Percentiles rank a stretch among this genome's conserved stretches.
These are phyloP conservation scores for Lasioglossum pauxillum DNA, from an alignment of 2,888 invertebrate genomes.

Conservation along the genomic window DNA sequence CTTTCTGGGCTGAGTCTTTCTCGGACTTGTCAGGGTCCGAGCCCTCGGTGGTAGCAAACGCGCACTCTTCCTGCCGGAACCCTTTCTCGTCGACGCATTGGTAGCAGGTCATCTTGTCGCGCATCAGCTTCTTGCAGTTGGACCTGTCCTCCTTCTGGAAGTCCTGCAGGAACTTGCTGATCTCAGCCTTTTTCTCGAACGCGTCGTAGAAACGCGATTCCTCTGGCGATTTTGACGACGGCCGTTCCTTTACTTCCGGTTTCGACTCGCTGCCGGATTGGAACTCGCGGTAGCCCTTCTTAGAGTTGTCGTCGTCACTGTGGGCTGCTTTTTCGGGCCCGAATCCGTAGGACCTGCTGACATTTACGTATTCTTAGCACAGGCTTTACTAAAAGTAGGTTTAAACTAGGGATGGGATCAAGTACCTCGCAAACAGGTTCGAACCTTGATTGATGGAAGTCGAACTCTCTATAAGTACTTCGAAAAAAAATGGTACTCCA, in stretches of 20 bases:
- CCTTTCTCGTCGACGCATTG: conserved; percentile 90
- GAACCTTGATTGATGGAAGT: too few species aligned
- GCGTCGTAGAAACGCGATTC: conserved; percentile 71
- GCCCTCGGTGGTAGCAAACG: conserved; percentile 90
- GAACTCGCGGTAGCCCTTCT: conserved; percentile 24
- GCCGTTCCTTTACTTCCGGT: conserved; percentile 13
- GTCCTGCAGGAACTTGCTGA: conserved; percentile 90
- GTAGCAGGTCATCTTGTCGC: conserved; percentile 92
- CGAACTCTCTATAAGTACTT: too few species aligned
- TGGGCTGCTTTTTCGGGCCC: conserved; percentile 7
- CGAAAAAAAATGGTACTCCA: too few species aligned
- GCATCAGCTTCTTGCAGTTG: conserved; percentile 89
- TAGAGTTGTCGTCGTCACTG: conserved; percentile 12
- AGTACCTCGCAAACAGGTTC: too few species aligned
- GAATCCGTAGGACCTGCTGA: conserved; percentile 8
- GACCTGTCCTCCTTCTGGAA: conserved; percentile 90
- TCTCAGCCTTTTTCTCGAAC: conserved; percentile 86
- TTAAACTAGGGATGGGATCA: too few species aligned
- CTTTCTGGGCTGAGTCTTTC: too few species aligned
- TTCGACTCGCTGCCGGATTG: conserved; percentile 15
- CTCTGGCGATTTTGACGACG: conserved; percentile 33
- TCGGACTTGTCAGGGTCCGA: conserved; percentile 88
- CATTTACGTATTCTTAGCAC: neutral
- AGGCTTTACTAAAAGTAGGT: neutral
- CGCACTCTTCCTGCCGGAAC: conserved; percentile 91